Evolutionary conservation across 2,888 invertebrate genomes (phyloP).

Genomic region (Drosophila nr. perissopoda): DNA sequence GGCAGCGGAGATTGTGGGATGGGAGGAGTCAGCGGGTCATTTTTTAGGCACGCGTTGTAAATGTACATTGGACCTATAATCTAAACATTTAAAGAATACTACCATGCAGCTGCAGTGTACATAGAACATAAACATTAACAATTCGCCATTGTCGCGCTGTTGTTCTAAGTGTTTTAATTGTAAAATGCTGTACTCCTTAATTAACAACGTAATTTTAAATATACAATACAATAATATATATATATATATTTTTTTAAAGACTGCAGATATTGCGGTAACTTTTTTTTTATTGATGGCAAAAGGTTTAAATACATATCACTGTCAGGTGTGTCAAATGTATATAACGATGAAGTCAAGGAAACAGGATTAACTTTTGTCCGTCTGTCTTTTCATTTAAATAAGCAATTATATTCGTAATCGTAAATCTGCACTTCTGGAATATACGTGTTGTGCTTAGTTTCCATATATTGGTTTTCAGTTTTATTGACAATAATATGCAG

Average conservation of each 20-base stretch:
- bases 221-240: conserved; percentile 57
- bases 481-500: conserved; percentile 70
- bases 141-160: conserved; percentile 55
- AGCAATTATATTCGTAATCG: background rate
- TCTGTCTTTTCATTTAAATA: background rate
- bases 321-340: background rate
- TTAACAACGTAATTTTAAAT: conserved; percentile 61
- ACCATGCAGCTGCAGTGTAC: conserved; percentile 59
- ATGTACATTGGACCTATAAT: conserved; percentile 65
- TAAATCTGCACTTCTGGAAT: background rate
- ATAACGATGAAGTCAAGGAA: background rate
- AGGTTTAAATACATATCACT: background rate
- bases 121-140: conserved; percentile 61
- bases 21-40: conserved; percentile 23
- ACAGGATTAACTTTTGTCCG: background rate
- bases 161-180: conserved; percentile 66
- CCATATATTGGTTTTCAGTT: conserved; percentile 35
- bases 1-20: conserved; percentile 10
- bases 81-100: conserved; percentile 47
- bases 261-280: background rate
- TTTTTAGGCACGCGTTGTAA: conserved; percentile 26
- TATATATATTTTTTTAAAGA: conserved; percentile 44
- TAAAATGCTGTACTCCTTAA: conserved; percentile 77
- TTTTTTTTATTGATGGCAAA: conserved; percentile 2
- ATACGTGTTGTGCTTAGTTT: background rate